Percentiles rank a stretch among this genome's conserved stretches.
Conservation (phyloP, 2,113 vertebrate species). For the Grallaria varia region DNA sequence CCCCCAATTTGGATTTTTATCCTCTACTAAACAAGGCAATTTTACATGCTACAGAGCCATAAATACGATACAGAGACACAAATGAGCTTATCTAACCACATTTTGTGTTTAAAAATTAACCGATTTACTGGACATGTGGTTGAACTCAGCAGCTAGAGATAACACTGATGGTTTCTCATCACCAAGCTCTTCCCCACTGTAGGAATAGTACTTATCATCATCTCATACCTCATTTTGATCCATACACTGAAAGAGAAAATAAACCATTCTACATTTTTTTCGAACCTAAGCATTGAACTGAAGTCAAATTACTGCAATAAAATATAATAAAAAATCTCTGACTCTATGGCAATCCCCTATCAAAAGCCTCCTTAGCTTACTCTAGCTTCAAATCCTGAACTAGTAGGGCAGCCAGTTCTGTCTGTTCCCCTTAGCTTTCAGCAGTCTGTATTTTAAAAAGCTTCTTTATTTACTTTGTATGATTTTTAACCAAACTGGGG, state of each 20-base stretch:
- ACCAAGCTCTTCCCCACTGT: neutral
- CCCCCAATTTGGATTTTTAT: neutral
- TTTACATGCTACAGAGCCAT: neutral
- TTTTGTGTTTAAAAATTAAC: neutral
- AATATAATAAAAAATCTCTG: neutral
- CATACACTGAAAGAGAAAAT: neutral
- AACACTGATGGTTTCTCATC: conserved; percentile 3
- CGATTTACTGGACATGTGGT: neutral
- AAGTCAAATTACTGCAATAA: neutral
- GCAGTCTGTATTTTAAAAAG: neutral
- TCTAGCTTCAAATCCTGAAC: neutral
- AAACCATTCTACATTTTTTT: neutral
- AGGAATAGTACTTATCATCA: neutral
- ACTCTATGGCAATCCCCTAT: neutral
- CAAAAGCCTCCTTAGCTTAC: neutral
- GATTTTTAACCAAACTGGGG: neutral
- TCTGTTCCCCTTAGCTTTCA: neutral
- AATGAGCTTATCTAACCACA: neutral
- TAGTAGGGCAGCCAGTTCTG: neutral
- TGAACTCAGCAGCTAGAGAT: neutral
- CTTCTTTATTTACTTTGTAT: neutral
- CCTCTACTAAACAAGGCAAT: neutral
- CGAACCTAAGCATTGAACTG: neutral
- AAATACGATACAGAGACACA: neutral
- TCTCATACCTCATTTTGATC: conserved; percentile 19